Evolutionary conservation across 2,888 invertebrate genomes (phyloP).

Genomic region (Lasioglossum lativentre): DNA sequence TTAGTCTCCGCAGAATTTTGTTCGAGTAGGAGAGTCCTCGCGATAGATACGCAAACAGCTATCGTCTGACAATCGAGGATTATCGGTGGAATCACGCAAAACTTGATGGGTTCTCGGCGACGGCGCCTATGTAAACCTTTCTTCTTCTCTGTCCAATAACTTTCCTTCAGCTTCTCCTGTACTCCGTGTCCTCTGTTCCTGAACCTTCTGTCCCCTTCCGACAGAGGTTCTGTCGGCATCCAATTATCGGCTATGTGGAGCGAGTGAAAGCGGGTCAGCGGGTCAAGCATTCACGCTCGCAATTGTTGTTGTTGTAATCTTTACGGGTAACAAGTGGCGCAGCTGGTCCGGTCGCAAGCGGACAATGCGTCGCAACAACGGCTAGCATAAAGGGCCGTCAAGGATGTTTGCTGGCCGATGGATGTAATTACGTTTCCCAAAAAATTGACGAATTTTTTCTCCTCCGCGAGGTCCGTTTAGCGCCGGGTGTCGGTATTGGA

Average conservation of each 20-base stretch:
- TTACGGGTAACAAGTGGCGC: constrained; percentile 39
- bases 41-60: constrained; percentile 40
- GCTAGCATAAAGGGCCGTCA: constrained; percentile 18
- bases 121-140: constrained; percentile 36
- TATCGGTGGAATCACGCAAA: constrained; percentile 47
- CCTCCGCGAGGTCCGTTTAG: background rate
- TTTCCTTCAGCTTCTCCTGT: background rate
- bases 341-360: constrained; percentile 5
- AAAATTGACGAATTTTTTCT: constrained; percentile 28
- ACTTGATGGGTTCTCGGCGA: constrained; percentile 33
- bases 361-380: constrained; percentile 27
- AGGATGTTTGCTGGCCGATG: background rate
- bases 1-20: constrained; percentile 27
- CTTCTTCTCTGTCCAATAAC: constrained; percentile 14
- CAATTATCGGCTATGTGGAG: constrained; percentile 60
- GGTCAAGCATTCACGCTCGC: constrained; percentile 47
- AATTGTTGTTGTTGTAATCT: constrained; percentile 48
- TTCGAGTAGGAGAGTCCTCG: constrained; percentile 18
- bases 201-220: background rate
- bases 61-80: constrained; percentile 34
- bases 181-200: too few species aligned
- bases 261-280: constrained; percentile 35
- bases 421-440: constrained; percentile 24
- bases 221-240: constrained; percentile 38
- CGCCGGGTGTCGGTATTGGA: background rate